Base-by-base conservation (phyloP, 2,888 invertebrate genomes). In the Zaprionus bogoriensis region DNA sequence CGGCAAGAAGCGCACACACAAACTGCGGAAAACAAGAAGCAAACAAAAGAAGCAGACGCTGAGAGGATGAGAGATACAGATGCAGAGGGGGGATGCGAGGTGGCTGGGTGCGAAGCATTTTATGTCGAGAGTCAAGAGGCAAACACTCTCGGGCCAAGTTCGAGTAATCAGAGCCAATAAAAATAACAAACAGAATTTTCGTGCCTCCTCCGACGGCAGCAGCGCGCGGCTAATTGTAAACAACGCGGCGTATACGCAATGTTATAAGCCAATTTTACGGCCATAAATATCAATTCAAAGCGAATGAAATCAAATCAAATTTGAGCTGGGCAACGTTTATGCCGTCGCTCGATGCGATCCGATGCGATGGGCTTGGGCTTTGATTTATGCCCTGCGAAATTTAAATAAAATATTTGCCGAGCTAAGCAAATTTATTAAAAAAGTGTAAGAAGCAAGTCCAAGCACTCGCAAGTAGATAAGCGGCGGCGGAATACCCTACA, bases 351-450 rank as follows among this genome's bases (percentile, higher is more conserved):
- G 32, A 6, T 2, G 32, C 2, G 7, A 17, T 25, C 42, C 25
- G 14, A 44, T 45, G 14, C 30, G 32, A 6, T 44, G 60, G 17
- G 25, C 17, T 17, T 54, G 20, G 20, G 38, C 69, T 62, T 75
- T 85, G 85, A 80, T 82, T 85, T 84, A 75, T 75, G 60, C 50
- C 38, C 47, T 17, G 23, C 36, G 51, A 53, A 72, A 68, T 63
- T 63, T 68, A 63, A 68, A 72, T 60, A 75, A 74, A 63, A 77
- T 61, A 74, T 79, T 84, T 81, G 58, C 71, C 44, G 45, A 80
- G 65, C 71, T 69, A 75, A 80, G 68, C 75, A 62, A 63, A 80
- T 77, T 79, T 84, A 83, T 84, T 77, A 74, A 67, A 73, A n/a
- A 74, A 66, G 50, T 57, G 22, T 36, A 61, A 38, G 41, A 39